phyloP scores from a whole-genome alignment of 2,797 vertebrate species.

The Hemitrygon akajei region DNA sequence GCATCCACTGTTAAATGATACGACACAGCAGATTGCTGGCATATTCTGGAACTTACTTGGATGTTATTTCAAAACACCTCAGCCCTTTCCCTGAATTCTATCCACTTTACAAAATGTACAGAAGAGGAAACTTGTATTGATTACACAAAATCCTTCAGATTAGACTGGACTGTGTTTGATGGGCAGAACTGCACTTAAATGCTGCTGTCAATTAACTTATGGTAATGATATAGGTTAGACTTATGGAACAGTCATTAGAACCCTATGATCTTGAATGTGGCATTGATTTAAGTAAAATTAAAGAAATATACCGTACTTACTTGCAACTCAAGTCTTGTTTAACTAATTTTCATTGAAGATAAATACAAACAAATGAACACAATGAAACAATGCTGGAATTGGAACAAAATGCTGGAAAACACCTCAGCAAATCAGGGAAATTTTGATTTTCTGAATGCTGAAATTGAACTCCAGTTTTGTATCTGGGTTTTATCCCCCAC shows the following conservation, averaged over 20 bases:
- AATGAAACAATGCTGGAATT: too few species aligned
- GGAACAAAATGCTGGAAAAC: too few species aligned
- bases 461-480: neutral
- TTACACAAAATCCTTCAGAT: neutral
- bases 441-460: neutral
- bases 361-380: neutral
- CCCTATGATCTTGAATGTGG: neutral
- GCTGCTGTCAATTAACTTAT: neutral
- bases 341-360: neutral
- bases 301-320: neutral
- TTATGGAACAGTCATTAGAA: neutral
- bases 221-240: neutral
- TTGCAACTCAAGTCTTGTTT: neutral
- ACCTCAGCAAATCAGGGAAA: too few species aligned
- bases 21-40: neutral
- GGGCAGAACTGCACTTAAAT: neutral
- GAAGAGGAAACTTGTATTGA: neutral
- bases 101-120: neutral
- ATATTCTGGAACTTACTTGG: neutral
- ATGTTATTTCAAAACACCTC: neutral
- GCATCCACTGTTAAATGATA: neutral
- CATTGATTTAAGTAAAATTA: neutral
- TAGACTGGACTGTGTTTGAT: neutral
- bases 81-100: neutral
- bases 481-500: neutral